Conservation (phyloP, 2,113 vertebrate genomes). For the Callorhinus ursinus region DNA sequence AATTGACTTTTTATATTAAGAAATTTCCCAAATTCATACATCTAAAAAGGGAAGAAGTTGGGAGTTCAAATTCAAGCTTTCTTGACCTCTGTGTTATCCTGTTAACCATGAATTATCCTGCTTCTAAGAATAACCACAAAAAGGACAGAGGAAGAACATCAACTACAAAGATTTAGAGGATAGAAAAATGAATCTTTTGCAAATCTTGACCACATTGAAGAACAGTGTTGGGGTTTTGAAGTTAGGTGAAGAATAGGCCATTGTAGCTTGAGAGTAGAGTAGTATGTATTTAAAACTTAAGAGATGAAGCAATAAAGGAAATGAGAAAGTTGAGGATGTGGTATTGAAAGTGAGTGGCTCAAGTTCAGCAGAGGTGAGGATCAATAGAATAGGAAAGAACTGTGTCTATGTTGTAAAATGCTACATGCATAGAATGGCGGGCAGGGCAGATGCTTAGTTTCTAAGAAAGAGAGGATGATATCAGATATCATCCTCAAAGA, state of each 20-base stretch:
- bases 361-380: neutral
- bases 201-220: neutral
- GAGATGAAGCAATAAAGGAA: neutral
- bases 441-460: neutral
- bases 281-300: neutral
- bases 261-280: neutral
- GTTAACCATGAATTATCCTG: neutral
- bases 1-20: neutral
- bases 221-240: neutral
- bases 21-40: neutral
- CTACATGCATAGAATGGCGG: neutral
- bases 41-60: neutral
- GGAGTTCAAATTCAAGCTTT: neutral
- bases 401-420: neutral
- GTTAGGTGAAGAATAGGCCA: neutral
- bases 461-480: neutral
- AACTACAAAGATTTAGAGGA: neutral
- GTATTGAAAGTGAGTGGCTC: neutral
- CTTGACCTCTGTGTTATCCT: neutral
- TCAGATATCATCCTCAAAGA: neutral
- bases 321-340: neutral
- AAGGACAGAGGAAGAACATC: neutral
- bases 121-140: neutral
- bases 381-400: neutral
- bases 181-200: neutral